phyloP scores from a whole-genome alignment of 2,888 invertebrate genomes.

The Penaeus monodon region DNA sequence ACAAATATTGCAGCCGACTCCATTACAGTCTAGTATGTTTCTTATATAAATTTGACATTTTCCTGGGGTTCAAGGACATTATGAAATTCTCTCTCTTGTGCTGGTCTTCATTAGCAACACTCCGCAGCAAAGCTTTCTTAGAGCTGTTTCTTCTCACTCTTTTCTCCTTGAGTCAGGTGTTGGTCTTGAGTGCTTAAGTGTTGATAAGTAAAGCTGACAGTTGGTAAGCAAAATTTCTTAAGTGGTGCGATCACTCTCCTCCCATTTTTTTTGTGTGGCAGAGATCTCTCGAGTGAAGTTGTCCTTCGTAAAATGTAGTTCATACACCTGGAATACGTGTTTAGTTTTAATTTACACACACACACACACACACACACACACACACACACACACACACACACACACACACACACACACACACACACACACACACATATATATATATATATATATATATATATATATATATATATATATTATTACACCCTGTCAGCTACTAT shows the following conservation, averaged over 20 bases:
- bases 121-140: neutral
- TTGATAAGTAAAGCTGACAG: neutral
- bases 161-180: neutral
- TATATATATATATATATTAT: neutral
- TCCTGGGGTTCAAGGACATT: neutral
- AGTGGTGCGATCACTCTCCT: neutral
- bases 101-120: constrained; percentile 3
- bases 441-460: no score
- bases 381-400: neutral
- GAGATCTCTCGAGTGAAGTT: no score
- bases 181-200: constrained; percentile 14
- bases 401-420: constrained; percentile 12
- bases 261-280: no score
- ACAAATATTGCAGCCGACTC: no score
- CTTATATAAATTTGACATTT: neutral
- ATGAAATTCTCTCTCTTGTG: neutral
- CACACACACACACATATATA: neutral
- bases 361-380: neutral
- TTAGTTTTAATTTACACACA: neutral
- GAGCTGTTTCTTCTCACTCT: neutral
- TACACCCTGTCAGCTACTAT: neutral
- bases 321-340: neutral
- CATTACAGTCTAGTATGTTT: constrained; percentile 6
- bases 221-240: neutral
- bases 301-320: neutral